A percentile compares a stretch with the other conserved stretches of the same genome.
Conservation (phyloP, 2,797 vertebrate species). For the Lophotriccus pileatus region DNA sequence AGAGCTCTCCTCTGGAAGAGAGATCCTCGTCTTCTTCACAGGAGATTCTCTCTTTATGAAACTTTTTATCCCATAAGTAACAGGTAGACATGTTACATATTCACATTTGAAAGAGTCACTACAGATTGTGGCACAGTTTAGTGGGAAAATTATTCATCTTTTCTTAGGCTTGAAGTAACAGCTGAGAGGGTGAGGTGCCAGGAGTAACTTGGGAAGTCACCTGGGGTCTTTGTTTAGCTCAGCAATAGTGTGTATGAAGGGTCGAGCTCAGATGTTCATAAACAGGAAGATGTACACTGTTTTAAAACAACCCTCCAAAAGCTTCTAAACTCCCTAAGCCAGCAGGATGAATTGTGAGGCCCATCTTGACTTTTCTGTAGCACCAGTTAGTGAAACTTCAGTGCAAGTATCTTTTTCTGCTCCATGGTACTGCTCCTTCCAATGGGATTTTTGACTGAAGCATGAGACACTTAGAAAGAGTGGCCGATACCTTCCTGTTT, state of each 20-base stretch:
- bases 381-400: not conserved
- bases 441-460: not conserved
- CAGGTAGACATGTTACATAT: not conserved
- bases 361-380: not conserved
- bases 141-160: not conserved
- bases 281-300: not conserved
- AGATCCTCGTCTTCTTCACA: rapidly evolving
- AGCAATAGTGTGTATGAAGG: not conserved
- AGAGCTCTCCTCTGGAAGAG: not conserved
- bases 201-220: not conserved
- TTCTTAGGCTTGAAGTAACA: not conserved
- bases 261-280: not conserved
- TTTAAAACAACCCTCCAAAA: not conserved
- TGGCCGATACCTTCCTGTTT: not conserved
- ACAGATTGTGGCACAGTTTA: not conserved
- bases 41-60: not conserved
- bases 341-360: not conserved
- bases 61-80: not conserved
- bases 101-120: not conserved
- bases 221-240: not conserved
- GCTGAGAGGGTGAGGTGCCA: not conserved
- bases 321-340: not conserved
- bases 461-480: not conserved
- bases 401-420: not conserved
- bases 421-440: not conserved